These are phyloP conservation scores for Lysandra coridon DNA, from an alignment of 2,888 invertebrate genomes.

Conservation along the genomic window DNA sequence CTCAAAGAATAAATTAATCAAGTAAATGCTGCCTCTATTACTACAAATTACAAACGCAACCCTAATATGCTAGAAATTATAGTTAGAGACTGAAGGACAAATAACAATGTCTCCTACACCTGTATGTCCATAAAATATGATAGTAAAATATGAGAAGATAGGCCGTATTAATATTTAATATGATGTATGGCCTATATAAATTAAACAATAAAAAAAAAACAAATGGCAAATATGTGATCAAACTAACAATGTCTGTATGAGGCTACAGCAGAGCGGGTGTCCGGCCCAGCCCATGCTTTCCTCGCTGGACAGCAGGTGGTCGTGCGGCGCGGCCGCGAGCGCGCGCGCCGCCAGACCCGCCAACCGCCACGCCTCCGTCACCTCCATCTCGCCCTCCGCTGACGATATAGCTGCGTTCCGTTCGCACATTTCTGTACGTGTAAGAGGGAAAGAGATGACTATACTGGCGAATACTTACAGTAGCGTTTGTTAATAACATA, in stretches of 20 bases:
- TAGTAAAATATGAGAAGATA: no score
- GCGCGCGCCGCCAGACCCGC: constrained; percentile 85
- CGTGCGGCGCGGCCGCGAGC: constrained; percentile 58
- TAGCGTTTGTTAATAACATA: no score
- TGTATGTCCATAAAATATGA: no score
- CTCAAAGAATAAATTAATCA: no score
- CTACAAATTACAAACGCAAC: no score
- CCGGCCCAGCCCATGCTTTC: constrained; percentile 88
- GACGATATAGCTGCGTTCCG: constrained; percentile 90
- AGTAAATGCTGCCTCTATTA: no score
- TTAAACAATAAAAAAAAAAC: no score
- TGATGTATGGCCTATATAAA: no score
- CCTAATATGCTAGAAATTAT: no score
- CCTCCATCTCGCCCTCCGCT: constrained; percentile 87
- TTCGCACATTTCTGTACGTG: constrained; percentile 84
- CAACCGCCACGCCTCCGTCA: constrained; percentile 93
- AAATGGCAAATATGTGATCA: not conserved
- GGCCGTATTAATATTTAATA: no score
- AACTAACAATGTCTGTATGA: constrained; percentile 92
- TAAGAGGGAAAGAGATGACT: not conserved
- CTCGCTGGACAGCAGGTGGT: constrained; percentile 76
- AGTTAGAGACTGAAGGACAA: no score
- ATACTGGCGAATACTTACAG: not conserved
- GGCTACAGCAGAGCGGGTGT: constrained; percentile 92
- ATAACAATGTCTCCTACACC: no score